Percentiles rank a stretch among this genome's conserved stretches.
Evolutionary conservation across 2,888 invertebrate species (phyloP).

Genomic region (Lasioglossum morio): DNA sequence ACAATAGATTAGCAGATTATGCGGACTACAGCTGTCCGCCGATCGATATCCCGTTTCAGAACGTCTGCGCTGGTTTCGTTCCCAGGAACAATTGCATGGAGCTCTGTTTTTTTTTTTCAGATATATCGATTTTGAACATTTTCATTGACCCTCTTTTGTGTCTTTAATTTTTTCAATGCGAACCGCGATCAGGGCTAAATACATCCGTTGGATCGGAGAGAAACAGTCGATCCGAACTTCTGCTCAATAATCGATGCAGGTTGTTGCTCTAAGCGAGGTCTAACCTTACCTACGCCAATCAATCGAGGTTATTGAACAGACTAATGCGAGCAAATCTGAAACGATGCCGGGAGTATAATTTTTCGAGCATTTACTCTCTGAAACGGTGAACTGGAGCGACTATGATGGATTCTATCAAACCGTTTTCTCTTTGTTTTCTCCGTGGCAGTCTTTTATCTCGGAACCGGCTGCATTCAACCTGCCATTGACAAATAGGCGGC

Average conservation of each 20-base stretch:
- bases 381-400: conserved; percentile 45
- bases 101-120: neutral
- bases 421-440: conserved; percentile 26
- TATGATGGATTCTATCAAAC: conserved; percentile 31
- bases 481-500: conserved; percentile 51
- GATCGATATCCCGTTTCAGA: conserved; percentile 9
- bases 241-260: conserved; percentile 65
- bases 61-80: neutral
- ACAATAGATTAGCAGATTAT: conserved; percentile 15
- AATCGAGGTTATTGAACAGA: conserved; percentile 53
- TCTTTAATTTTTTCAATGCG: too few species aligned
- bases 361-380: neutral
- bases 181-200: too few species aligned
- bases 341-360: neutral
- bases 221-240: conserved; percentile 51
- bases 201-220: neutral
- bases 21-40: neutral
- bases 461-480: conserved; percentile 25
- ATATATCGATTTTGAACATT: neutral
- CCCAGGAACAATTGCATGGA: neutral
- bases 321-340: conserved; percentile 12
- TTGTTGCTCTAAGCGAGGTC: conserved; percentile 57
- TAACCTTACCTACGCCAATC: conserved; percentile 41
- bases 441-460: conserved; percentile 6
- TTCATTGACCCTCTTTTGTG: too few species aligned